Conservation (phyloP, 2,113 vertebrate species). For the Channa maculata region DNA sequence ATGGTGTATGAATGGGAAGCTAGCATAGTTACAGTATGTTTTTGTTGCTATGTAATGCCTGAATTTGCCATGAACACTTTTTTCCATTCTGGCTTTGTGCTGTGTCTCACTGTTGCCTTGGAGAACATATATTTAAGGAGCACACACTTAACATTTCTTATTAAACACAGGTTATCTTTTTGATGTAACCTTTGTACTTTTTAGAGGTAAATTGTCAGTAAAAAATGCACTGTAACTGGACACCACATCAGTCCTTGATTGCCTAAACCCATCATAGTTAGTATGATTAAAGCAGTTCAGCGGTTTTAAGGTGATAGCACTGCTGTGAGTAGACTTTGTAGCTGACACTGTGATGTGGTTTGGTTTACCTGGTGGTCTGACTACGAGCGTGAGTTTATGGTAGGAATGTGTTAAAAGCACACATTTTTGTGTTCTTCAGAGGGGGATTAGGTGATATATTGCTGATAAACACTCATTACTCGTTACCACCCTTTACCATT, state of each 20-base stretch:
- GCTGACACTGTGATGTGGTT: not conserved
- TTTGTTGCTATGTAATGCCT: not conserved
- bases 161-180: not conserved
- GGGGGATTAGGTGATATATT: not conserved
- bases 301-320: too few relatives aligned
- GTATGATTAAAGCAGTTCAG: too few relatives aligned
- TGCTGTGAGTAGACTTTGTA: not conserved
- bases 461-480: not conserved
- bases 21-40: not conserved
- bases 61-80: not conserved
- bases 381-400: not conserved
- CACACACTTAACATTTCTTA: not conserved
- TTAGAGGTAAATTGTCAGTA: too few relatives aligned
- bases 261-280: too few relatives aligned
- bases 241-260: too few relatives aligned
- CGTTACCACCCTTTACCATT: too few relatives aligned
- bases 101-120: not conserved
- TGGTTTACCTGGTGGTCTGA: not conserved
- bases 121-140: not conserved
- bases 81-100: conserved; percentile 11
- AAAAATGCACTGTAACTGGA: not conserved
- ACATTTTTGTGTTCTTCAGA: not conserved
- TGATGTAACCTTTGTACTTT: not conserved
- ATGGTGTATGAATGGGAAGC: too few relatives aligned
- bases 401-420: not conserved